A percentile compares a stretch with the other conserved stretches of the same genome.
These are phyloP conservation scores for Papilio polytes DNA, from an alignment of 1,140 invertebrate genomes.

Conservation along the genomic window DNA sequence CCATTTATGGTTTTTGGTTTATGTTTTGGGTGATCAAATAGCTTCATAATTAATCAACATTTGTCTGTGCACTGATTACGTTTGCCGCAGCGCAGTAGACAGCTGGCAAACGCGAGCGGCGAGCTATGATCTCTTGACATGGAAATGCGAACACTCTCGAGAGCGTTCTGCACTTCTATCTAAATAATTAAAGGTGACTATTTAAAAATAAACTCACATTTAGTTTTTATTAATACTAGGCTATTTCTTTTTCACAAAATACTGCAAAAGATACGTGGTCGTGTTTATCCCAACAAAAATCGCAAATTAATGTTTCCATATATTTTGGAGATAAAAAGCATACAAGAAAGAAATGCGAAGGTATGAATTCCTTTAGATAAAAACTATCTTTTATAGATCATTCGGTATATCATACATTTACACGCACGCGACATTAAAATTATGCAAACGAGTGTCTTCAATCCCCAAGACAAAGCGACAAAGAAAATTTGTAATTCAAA, in stretches of 20 bases:
- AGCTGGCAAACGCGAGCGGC: slow-evolving; percentile 11
- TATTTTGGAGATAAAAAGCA: too few relatives aligned
- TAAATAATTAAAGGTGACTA: slow-evolving; percentile 28
- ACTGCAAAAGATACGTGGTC: neutral
- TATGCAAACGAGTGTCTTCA: neutral
- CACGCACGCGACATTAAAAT: too few relatives aligned
- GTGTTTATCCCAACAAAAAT: too few relatives aligned
- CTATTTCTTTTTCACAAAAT: neutral
- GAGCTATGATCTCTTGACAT: slow-evolving; percentile 22
- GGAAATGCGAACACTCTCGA: slow-evolving; percentile 23
- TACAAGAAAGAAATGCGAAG: neutral
- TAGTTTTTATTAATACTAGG: neutral
- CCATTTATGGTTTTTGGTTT: neutral
- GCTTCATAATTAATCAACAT: neutral
- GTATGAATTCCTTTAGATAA: neutral
- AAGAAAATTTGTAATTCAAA: slow-evolving; percentile 1
- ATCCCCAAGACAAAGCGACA: neutral
- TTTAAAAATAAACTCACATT: slow-evolving; percentile 16
- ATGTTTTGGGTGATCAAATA: neutral
- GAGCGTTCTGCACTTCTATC: slow-evolving; percentile 11
- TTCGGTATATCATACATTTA: too few relatives aligned
- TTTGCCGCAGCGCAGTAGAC: neutral
- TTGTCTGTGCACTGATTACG: neutral
- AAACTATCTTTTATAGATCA: too few relatives aligned
- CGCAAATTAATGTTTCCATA: too few relatives aligned